Evolutionary conservation across 2,888 invertebrate species (phyloP).

Genomic region (Ctena decussata): DNA sequence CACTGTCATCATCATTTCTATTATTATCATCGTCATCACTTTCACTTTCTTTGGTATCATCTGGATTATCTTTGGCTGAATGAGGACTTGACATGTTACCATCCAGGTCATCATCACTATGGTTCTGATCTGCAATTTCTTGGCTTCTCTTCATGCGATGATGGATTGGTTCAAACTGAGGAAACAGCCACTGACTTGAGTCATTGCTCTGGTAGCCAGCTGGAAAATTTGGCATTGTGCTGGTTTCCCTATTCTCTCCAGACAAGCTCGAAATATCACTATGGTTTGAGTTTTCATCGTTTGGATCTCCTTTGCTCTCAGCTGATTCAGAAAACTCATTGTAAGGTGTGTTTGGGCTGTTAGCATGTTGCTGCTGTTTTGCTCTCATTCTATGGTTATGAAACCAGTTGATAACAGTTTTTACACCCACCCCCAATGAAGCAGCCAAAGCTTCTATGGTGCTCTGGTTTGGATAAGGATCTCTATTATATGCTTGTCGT

Average conservation of each 20-base stretch:
- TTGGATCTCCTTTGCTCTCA: constrained; percentile 74
- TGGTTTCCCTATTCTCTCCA: constrained; percentile 69
- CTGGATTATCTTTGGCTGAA: constrained; percentile 60
- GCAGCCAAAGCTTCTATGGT: constrained; percentile 98
- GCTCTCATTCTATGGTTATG: constrained; percentile 99
- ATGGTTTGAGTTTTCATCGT: constrained; percentile 81
- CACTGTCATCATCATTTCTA: constrained; percentile 41
- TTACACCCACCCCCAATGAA: constrained; percentile 95
- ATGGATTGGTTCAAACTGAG: constrained; percentile 83
- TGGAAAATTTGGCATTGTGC: constrained; percentile 49
- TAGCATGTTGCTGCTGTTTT: constrained; percentile 88
- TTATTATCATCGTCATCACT: constrained; percentile 43
- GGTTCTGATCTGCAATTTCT: constrained; percentile 20
- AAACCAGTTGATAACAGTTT: constrained; percentile 99
- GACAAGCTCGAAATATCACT: constrained; percentile 81
- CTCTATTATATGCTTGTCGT: constrained; percentile 96
- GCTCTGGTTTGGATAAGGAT: constrained; percentile 98
- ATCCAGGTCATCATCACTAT: constrained; percentile 49
- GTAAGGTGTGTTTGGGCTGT: constrained; percentile 62
- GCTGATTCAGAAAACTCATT: constrained; percentile 53
- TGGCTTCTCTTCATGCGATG: not conserved
- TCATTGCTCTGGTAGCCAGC: constrained; percentile 66
- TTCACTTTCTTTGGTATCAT: constrained; percentile 59
- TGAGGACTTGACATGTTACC: constrained; percentile 49
- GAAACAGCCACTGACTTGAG: constrained; percentile 85